A percentile compares a stretch with the other conserved stretches of the same genome.
Evolutionary conservation across 2,797 vertebrate genomes (phyloP).

Genomic region (Alauda arvensis): DNA sequence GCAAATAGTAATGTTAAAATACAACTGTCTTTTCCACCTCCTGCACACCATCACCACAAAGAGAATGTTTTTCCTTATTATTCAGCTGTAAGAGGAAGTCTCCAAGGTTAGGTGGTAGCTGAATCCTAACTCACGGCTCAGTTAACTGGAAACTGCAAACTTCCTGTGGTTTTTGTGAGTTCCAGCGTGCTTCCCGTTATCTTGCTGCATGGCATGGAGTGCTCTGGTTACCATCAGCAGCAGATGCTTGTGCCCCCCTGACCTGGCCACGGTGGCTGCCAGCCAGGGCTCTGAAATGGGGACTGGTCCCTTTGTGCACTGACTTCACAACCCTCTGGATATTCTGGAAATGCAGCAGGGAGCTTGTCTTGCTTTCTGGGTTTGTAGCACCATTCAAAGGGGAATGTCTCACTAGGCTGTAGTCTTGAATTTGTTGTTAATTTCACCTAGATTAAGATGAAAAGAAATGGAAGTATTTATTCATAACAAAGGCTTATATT

Average conservation of each 20-base stretch:
- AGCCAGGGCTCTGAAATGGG: background rate
- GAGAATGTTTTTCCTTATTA: background rate
- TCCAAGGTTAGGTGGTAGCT: background rate
- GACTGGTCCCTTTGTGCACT: too few species aligned
- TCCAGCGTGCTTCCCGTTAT: background rate
- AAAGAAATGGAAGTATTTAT: background rate
- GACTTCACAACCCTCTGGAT: background rate
- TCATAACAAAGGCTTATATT: background rate
- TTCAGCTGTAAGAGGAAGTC: background rate
- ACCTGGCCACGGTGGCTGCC: background rate
- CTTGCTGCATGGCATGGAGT: background rate
- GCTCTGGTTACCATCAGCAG: background rate
- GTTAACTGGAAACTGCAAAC: constrained; percentile 22
- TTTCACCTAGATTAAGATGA: background rate
- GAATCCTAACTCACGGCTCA: background rate
- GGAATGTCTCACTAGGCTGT: background rate
- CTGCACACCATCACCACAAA: background rate
- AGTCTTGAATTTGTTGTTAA: background rate
- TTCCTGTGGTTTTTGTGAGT: background rate
- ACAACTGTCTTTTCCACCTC: background rate
- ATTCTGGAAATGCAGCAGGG: background rate
- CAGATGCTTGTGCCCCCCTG: background rate
- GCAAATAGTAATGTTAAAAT: background rate
- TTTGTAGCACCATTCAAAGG: background rate
- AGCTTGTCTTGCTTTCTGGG: background rate